Base-by-base conservation (phyloP, 2,888 invertebrate genomes). In the Axea sp. region DNA sequence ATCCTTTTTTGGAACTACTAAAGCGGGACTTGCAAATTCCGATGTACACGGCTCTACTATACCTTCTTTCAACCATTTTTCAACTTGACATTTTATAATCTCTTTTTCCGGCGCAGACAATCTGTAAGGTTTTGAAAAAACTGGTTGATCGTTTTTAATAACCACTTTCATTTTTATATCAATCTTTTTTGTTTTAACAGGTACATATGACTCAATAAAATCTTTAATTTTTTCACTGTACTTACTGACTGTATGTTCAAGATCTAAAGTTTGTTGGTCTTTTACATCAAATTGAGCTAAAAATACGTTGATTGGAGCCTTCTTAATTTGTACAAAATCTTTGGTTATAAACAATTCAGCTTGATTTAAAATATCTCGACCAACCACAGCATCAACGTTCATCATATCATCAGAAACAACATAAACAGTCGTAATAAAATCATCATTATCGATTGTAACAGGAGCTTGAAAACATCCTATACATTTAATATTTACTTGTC, bases 1-100 rank as follows among this genome's bases (percentile, higher is more conserved):
- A 8, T 74, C 60, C n/a, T 64, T 59, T 17, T 72, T 74, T 3
- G 35, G 15, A 2, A 69, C 39, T 1, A 75, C 3, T 9, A 73
- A 30, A 0, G 37, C 64, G 1, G 75, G 57, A 65, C 57, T 73
- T 9, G 65, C 57, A 19, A n/a, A 51, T 1, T 53, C 55, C 0
- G 69, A 69, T 1, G 6, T 41, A 12, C 68, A 31, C 1, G 68
- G 33, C 9, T 59, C 49, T 6, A 68, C 17, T n/a, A 68, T 47
- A 4, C 17, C 39, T 1, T 59, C 22, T 4, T 35, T 41, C 9
- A 59, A 7, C 33, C 33, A 68, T 11, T 28, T n/a, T 19, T 59
- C 51, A 12, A 68, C 19, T 9, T 59, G 33, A 11, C 4, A 22
- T 26, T n/a, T 39, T 0, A 68, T 26, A 12, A 68, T 31, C 9